Base-by-base conservation (phyloP, 2,113 vertebrate genomes). In the Meriones unguiculatus region DNA sequence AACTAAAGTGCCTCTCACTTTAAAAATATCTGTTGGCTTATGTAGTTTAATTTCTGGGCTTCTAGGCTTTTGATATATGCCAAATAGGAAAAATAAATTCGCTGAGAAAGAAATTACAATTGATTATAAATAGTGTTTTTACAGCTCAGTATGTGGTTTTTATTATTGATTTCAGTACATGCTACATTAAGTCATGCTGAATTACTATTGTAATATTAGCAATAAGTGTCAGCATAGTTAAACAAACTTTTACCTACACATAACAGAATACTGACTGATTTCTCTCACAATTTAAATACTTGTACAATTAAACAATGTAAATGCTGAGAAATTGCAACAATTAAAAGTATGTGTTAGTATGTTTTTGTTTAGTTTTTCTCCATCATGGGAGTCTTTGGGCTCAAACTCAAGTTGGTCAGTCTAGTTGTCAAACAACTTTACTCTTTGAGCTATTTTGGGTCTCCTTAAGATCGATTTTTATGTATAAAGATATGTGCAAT, bases 91-190 rank as follows among this genome's bases (percentile, higher is more conserved):
- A 97, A 94, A 81, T 82, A 93, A 93, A 92, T 91, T 93, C 91
- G 20, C 94, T 81, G 91, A 94, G 64, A 95, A 97, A 88, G 82
- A 97, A 93, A 93, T 96, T 97, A 77, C 14, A 95, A 95, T 97
- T 97, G 95, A 97, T 97, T 97, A 87, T 95, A 95, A 96, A 89
- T 89, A 96, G 86, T 93, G 50, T 95, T 90, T 97, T 91, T 95
- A 10, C 77, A 95, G 82, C 77, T 95, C 64, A 96, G 90, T 82
- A 77, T 91, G 35, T 95, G 41, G 35, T 94, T 97, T 97, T 96
- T 32, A 32, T 94, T 93, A 97, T 95, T 96, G 96, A 97, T 95
- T 97, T 95, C 59, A 92, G 64, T 62, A 70, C 20, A 77, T 88
- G 20, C 22, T 88, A 95, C 96, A 94, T 95, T 95, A 93, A 97